phyloP scores from a whole-genome alignment of 2,797 vertebrate genomes.

The Liparis tanakae region DNA sequence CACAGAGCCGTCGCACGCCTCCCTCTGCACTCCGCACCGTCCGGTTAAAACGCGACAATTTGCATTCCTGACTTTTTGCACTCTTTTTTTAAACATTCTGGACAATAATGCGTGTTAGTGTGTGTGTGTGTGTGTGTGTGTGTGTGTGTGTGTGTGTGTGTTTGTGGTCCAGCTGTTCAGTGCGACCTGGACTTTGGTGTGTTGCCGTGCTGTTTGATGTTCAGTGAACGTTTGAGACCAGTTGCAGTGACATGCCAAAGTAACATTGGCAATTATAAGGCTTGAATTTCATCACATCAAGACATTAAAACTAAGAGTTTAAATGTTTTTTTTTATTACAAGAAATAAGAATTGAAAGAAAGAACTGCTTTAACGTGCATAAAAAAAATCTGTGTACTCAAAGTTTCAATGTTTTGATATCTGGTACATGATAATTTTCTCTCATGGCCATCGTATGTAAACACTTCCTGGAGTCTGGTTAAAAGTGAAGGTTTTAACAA shows the following conservation, averaged over 20 bases:
- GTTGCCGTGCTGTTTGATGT: neutral
- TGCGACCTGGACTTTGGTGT: neutral
- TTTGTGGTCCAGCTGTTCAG: conserved; percentile 6
- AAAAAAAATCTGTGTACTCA: neutral
- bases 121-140: neutral
- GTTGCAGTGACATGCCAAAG: too few relatives aligned
- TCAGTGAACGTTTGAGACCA: conserved; percentile 10
- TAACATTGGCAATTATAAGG: neutral
- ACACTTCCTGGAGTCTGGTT: conserved; percentile 12
- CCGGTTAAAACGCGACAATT: conserved; percentile 12
- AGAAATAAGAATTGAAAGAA: neutral
- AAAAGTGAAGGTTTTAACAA: conserved; percentile 20
- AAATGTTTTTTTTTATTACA: too few relatives aligned
- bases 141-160: neutral
- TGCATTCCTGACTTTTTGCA: conserved; percentile 9
- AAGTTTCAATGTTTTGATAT: conserved; percentile 8
- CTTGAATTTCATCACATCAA: neutral
- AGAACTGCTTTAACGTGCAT: neutral
- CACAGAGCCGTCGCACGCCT: conserved; percentile 14
- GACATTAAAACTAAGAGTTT: neutral
- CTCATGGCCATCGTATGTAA: neutral
- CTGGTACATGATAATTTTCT: neutral
- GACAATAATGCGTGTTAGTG: neutral
- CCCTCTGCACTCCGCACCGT: neutral
- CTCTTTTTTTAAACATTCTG: neutral